phyloP scores from a whole-genome alignment of 2,888 invertebrate genomes.

The Rhopalosiphum nymphaeae region DNA sequence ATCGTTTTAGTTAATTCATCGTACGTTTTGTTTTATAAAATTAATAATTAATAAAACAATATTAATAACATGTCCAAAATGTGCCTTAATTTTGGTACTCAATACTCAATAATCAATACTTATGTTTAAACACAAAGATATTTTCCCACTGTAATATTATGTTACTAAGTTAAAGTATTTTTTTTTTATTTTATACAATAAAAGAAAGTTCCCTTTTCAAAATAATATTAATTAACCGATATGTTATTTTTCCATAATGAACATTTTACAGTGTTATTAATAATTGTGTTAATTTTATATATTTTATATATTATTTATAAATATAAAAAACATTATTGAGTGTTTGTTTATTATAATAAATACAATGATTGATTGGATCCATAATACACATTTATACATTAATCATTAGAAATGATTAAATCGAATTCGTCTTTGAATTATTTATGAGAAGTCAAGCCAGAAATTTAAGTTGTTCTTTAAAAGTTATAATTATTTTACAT shows the following conservation, averaged over 20 bases:
- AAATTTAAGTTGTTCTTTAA: neutral
- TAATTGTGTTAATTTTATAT: neutral
- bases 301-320: neutral
- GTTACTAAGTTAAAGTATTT: neutral
- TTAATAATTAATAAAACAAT: no score
- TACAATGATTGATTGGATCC: slow-evolving; percentile 4
- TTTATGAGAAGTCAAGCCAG: neutral
- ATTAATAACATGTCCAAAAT: neutral
- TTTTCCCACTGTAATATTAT: neutral
- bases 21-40: neutral
- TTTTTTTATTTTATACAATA: neutral
- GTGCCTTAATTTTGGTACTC: neutral
- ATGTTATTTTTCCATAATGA: neutral
- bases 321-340: neutral
- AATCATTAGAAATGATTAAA: neutral
- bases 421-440: neutral
- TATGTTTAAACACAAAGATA: neutral
- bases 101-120: neutral
- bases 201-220: neutral
- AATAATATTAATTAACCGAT: neutral
- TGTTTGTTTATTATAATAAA: slow-evolving; percentile 3
- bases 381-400: neutral
- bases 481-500: neutral
- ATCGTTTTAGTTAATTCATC: neutral
- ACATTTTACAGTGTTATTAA: neutral